Base-by-base conservation (phyloP, 2,888 invertebrate species). In the Stenolophus ochropezus region DNA sequence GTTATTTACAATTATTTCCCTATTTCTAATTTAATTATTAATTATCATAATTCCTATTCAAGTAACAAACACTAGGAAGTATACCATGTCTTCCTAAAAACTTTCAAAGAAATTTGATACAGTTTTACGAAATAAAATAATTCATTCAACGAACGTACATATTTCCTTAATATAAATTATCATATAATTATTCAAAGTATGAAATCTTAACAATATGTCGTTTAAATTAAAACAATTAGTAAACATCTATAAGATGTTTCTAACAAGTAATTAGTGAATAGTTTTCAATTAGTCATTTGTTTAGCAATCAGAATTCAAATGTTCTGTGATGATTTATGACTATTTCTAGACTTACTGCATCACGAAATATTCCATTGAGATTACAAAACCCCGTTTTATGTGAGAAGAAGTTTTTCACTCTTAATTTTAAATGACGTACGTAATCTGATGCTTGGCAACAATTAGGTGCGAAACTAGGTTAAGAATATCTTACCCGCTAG, bases 381-480 rank as follows among this genome's bases (percentile, higher is more conserved):
- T 69, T 78, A 51, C 69, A 69, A 78, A 65, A 78, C 69, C 18
- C 16, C 51, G 6, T 51, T 69, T 78, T 49, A 78, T 78, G 78
- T 78, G 78, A 65, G 78, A 78, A 78, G 47, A 47, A 61, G 49
- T 27, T 78, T 78, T 78, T 61, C 78, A 78, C 69, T 78, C 27
- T 78, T 78, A 78, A 78, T 78, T 78, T 65, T 69, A 78, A 78
- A 69, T 78, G 61, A 49, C n/a, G 51, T 75, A 75, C 75, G 75
- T 75, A 73, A 73, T 51, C 53, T 53, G 75, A 53, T 53, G 56
- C 74, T 73, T 49, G 27, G 16, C n/a, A 73, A 73, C 73, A 73
- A 73, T 73, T 73, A 71, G 14, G 73, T 49, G 49, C 1, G 73
- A 73, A 73, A 49, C 73, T 73, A 73, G 73, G 73, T 73, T 73